These are phyloP conservation scores for Takifugu rubripes DNA, from an alignment of 2,797 vertebrate genomes.

Conservation along the genomic window DNA sequence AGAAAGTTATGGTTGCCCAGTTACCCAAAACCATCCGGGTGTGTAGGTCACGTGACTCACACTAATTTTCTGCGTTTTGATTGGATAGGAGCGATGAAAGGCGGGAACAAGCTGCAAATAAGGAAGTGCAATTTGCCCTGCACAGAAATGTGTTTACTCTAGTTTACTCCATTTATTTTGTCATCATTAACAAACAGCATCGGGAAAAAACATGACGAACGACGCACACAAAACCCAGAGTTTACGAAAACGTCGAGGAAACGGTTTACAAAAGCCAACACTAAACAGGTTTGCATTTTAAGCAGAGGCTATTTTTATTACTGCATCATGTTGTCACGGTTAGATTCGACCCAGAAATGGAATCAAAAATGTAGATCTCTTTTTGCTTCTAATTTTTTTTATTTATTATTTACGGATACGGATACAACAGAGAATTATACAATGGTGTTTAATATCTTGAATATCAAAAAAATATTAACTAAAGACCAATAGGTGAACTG, in stretches of 20 bases:
- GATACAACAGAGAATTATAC: too few species aligned
- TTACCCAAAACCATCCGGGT: not conserved
- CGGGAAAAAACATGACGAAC: not conserved
- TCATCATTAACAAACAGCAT: fast-evolving
- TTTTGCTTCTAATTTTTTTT: too few species aligned
- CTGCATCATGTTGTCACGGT: not conserved
- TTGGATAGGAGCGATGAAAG: slow-evolving; percentile 30
- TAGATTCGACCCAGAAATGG: too few species aligned
- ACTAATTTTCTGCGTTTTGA: slow-evolving; percentile 17
- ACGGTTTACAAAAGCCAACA: not conserved
- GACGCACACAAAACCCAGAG: slow-evolving; percentile 29
- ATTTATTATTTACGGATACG: too few species aligned
- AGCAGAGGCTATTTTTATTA: not conserved
- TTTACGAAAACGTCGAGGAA: slow-evolving; percentile 47
- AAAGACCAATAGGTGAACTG: too few species aligned
- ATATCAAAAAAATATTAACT: too few species aligned
- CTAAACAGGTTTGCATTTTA: slow-evolving; percentile 46
- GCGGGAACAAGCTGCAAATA: slow-evolving; percentile 32
- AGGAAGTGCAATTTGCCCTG: slow-evolving; percentile 34
- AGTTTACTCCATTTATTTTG: not conserved
- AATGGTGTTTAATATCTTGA: too few species aligned
- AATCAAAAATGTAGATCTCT: too few species aligned
- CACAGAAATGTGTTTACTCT: slow-evolving; percentile 4
- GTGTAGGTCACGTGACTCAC: not conserved
- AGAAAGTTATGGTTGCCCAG: not conserved